A percentile compares a stretch with the other conserved stretches of the same genome.
Evolutionary conservation across 2,113 vertebrate species (phyloP).

Genomic region (Planiliza haematocheilus): DNA sequence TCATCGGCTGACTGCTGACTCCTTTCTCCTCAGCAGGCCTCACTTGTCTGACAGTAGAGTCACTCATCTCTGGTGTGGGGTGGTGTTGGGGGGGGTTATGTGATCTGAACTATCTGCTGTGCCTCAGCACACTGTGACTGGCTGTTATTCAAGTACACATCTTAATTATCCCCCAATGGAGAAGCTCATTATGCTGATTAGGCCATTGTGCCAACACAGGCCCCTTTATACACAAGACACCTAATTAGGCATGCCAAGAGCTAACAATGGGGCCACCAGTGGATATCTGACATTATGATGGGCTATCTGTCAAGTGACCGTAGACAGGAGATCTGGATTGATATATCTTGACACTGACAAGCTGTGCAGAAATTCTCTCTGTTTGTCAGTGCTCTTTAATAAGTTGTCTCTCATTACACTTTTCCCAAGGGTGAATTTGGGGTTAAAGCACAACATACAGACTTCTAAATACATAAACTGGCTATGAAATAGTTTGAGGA

Average conservation of each 20-base stretch:
- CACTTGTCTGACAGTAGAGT: constrained; percentile 51
- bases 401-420: too few relatives aligned
- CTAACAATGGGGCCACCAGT: constrained; percentile 64
- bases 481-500: too few relatives aligned
- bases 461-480: not conserved
- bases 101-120: constrained; percentile 62
- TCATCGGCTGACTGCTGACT: constrained; percentile 7
- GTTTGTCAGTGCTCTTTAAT: too few relatives aligned
- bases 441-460: too few relatives aligned
- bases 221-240: constrained; percentile 68
- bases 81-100: constrained; percentile 29
- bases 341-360: constrained; percentile 47
- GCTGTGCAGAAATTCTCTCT: constrained; percentile 18
- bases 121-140: constrained; percentile 53
- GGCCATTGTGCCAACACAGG: constrained; percentile 71
- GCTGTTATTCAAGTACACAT: constrained; percentile 72
- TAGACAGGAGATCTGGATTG: constrained; percentile 43
- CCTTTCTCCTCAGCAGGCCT: constrained; percentile 29
- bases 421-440: not conserved
- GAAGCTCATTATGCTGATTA: constrained; percentile 80
- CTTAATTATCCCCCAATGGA: constrained; percentile 80
- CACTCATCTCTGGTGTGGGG: constrained; percentile 35
- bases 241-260: constrained; percentile 77
- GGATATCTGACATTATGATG: constrained; percentile 66
- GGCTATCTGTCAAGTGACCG: constrained; percentile 66